Percentiles rank a stretch among this genome's conserved stretches.
phyloP scores from a whole-genome alignment of 2,888 invertebrate species.

The Dasypogon diadema region DNA sequence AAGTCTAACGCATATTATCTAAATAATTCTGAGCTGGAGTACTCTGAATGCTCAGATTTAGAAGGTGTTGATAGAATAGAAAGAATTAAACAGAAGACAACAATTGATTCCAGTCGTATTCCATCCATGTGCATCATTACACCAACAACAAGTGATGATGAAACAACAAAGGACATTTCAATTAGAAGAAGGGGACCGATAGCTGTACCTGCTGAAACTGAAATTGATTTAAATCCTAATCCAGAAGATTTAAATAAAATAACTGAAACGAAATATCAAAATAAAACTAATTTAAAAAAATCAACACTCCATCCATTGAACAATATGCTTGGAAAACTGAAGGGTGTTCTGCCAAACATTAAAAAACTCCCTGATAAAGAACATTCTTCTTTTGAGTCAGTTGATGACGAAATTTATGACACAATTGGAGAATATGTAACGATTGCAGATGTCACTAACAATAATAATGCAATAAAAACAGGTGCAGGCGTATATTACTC shows the following conservation, averaged over 20 bases:
- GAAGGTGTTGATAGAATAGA: conserved; percentile 91
- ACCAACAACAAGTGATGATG: conserved; percentile 88
- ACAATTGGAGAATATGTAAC: conserved; percentile 84
- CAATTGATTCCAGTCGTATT: conserved; percentile 87
- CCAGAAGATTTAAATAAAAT: conserved; percentile 42
- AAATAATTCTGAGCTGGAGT: conserved; percentile 83
- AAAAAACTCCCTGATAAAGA: conserved; percentile 72
- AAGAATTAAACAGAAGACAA: conserved; percentile 86
- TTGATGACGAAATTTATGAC: conserved; percentile 62
- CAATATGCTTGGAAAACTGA: conserved; percentile 79
- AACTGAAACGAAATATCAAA: neutral
- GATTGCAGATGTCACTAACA: conserved; percentile 84
- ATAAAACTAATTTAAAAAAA: neutral
- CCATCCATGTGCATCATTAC: conserved; percentile 94
- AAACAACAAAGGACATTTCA: conserved; percentile 69
- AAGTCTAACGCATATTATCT: conserved; percentile 74
- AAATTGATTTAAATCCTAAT: conserved; percentile 1
- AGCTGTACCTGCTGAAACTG: neutral
- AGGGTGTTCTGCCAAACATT: conserved; percentile 73
- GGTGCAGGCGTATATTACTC: conserved; percentile 72
- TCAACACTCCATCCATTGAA: conserved; percentile 74
- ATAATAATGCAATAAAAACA: conserved; percentile 71
- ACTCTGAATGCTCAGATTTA: conserved; percentile 87
- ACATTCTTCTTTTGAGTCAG: conserved; percentile 68
- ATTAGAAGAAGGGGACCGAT: conserved; percentile 58